Conservation (phyloP, 2,797 vertebrate species). For the Apodemus agrarius region DNA sequence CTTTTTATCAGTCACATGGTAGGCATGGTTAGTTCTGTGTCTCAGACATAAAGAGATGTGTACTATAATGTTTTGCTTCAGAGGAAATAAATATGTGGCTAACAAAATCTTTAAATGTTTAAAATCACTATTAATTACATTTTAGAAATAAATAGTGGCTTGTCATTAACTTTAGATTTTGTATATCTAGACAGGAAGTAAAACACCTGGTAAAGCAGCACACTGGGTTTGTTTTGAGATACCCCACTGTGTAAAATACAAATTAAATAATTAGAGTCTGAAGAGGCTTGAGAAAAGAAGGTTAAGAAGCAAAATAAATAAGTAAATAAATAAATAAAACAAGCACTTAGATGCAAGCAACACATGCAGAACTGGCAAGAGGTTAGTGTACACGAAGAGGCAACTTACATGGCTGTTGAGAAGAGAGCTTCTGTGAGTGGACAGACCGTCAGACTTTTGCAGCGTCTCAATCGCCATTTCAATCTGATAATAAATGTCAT, state of each 20-base stretch:
- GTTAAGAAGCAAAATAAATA: constrained; percentile 86
- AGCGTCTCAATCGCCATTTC: constrained; percentile 94
- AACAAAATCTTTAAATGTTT: constrained; percentile 68
- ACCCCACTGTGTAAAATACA: constrained; percentile 81
- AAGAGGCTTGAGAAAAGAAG: constrained; percentile 84
- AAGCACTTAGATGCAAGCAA: constrained; percentile 88
- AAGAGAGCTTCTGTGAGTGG: constrained; percentile 93
- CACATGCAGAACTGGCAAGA: constrained; percentile 90
- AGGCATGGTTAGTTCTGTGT: constrained; percentile 47
- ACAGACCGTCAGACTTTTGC: constrained; percentile 93
- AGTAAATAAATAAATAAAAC: constrained; percentile 85
- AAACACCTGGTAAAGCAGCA: constrained; percentile 72
- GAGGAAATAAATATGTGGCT: constrained; percentile 65
- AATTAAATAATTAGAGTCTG: constrained; percentile 81
- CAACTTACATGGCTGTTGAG: constrained; percentile 94
- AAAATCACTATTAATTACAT: constrained; percentile 48
- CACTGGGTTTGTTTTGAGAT: constrained; percentile 73
- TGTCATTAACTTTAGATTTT: constrained; percentile 67
- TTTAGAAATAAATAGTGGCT: constrained; percentile 69
- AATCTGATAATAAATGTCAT: constrained; percentile 94
- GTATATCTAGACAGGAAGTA: constrained; percentile 66
- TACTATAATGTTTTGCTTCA: constrained; percentile 31
- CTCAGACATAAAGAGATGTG: constrained; percentile 19
- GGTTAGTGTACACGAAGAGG: constrained; percentile 88
- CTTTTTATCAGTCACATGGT: constrained; percentile 2